Conservation (phyloP, 2,113 vertebrate genomes). For the Symphodus melops region DNA sequence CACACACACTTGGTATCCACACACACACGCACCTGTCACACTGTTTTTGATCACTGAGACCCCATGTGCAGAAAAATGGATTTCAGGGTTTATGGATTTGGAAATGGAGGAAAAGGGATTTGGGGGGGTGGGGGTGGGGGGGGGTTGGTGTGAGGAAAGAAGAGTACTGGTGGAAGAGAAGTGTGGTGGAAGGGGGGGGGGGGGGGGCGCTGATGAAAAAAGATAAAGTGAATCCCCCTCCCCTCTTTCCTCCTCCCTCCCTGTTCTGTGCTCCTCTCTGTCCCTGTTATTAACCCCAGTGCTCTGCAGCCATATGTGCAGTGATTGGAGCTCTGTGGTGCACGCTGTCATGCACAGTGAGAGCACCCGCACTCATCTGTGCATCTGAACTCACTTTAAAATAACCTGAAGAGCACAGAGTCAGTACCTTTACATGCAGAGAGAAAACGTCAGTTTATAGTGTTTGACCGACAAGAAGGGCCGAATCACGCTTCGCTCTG, state of each 20-base stretch:
- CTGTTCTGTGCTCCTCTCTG: constrained; percentile 31
- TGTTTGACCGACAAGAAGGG: too few species aligned
- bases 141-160: constrained; percentile 4
- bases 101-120: constrained; percentile 36
- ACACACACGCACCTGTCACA: constrained; percentile 40
- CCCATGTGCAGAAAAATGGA: constrained; percentile 47
- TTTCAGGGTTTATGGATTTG: constrained; percentile 64
- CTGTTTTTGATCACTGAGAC: constrained; percentile 19
- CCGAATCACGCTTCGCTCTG: too few species aligned
- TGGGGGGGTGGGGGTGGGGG: constrained; percentile 25
- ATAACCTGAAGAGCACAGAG: constrained; percentile 17
- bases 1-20: background rate
- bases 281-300: constrained; percentile 53
- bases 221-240: background rate
- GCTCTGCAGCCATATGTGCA: constrained; percentile 37
- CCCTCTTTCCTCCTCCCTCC: background rate
- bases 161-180: constrained; percentile 18
- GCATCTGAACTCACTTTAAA: constrained; percentile 2
- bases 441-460: too few species aligned
- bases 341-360: constrained; percentile 26
- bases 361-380: constrained; percentile 10
- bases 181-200: constrained; percentile 9
- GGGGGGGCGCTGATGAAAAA: constrained; percentile 38
- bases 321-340: constrained; percentile 39
- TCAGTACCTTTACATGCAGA: too few species aligned